Base-by-base conservation (phyloP, 2,797 vertebrate species). In the Geotrypetes seraphini region DNA sequence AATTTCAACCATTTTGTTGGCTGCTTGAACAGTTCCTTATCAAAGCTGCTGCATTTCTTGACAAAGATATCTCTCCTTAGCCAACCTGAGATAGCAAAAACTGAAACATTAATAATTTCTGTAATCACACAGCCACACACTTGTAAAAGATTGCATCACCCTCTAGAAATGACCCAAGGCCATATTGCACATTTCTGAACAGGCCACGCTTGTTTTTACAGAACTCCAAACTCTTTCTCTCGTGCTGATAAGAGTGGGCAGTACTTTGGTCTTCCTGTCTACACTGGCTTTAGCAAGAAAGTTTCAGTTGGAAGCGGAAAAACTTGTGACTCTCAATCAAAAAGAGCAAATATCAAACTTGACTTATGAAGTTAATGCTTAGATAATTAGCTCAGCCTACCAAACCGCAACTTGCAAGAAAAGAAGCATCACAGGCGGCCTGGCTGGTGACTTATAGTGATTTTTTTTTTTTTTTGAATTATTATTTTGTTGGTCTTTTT, bases 1-100 rank as follows among this genome's bases (percentile, higher is more conserved):
- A 71, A 65, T 71, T 69, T 61, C 60, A 53, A 39, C 20, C 15
- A 47, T 59, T 53, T 38, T 29, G 38, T 47, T 58, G 59, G 64
- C n/a, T n/a, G n/a, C 67, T 58, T 31, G 48, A 42, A 47, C 45
- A 57, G 43, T 32, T 21, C 62, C 57, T 73, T 69, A 57, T 60
- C 38, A 5, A 48, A 44, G 42, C 19, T 37, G 23, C 39, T 3
- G 2, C 45, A 14, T 33, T 55, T 50, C 37, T 62, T 51, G 57
- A 53, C 32, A 43, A 21, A 14, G 4, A 31, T 22, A 16, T 20
- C 14, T 36, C 29, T 15, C 3, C 43, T 37, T 22, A 25, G 24
- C 22, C 35, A 53, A 49, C 38, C 60, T 48, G 55, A 22, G 35
- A 50, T 60, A 61, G 55, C 43, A 43, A 50, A 52, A 43, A 43